Evolutionary conservation across 35 echinoderm and acorn worm species (phyloP).

Genomic region (Strongylocentrotus purpuratus): DNA sequence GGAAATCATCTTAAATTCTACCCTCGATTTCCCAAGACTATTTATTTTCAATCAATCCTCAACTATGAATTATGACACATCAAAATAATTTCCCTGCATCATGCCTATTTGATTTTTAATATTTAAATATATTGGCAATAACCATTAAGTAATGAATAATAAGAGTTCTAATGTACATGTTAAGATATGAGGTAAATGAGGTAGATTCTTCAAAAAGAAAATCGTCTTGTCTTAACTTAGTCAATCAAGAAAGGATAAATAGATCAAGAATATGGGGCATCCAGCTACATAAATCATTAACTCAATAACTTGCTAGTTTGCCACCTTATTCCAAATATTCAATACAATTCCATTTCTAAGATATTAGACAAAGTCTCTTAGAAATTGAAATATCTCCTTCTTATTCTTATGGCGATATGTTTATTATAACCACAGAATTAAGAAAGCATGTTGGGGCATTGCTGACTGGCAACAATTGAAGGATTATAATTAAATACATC

Average conservation of each 20-base stretch:
- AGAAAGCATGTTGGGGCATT: not conserved
- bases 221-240: not conserved
- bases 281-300: not conserved
- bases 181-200: not conserved
- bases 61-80: not conserved
- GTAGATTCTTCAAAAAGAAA: not conserved
- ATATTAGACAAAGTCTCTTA: not conserved
- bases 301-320: not conserved
- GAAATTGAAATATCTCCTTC: not conserved
- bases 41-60: not conserved
- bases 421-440: not conserved
- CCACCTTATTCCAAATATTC: not conserved
- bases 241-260: conserved; percentile 7
- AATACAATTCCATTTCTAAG: not conserved
- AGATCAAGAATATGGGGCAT: not conserved
- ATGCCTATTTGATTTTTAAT: not conserved
- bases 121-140: conserved; percentile 14
- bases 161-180: conserved; percentile 3
- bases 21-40: not conserved
- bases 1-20: not conserved
- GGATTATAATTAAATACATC: not conserved
- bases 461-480: not conserved
- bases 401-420: not conserved
- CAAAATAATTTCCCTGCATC: not conserved
- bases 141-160: not conserved